Percentiles rank a stretch among this genome's conserved stretches.
Conservation (phyloP, 2,113 vertebrate genomes). For the Cyrtonyx montezumae region DNA sequence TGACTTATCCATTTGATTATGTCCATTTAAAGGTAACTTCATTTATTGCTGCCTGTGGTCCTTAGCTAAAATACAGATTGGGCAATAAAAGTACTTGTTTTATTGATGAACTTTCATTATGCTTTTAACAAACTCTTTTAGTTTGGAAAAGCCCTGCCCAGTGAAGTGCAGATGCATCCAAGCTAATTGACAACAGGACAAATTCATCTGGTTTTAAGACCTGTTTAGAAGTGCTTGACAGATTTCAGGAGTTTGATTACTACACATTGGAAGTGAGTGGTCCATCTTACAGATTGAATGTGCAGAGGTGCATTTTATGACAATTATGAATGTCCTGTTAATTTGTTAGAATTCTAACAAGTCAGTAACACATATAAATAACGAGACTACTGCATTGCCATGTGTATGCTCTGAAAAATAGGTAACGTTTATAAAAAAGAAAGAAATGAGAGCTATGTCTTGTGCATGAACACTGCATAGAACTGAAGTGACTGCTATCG, state of each 20-base stretch:
- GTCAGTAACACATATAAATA: not conserved
- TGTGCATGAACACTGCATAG: not conserved
- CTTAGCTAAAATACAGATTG: not conserved
- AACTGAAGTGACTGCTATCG: constrained; percentile 2
- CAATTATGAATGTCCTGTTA: not conserved
- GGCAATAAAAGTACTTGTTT: not conserved
- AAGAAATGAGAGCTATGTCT: not conserved
- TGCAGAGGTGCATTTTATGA: not conserved
- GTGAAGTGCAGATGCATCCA: not conserved
- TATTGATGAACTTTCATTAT: not conserved
- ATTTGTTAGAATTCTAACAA: not conserved
- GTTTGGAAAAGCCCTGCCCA: not conserved
- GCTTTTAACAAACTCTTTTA: not conserved
- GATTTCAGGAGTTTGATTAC: not conserved
- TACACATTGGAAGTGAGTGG: not conserved
- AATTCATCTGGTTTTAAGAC: not conserved
- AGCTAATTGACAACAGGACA: not conserved
- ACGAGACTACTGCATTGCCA: not conserved
- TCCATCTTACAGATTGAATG: not conserved
- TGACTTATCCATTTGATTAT: not conserved
- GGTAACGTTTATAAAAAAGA: not conserved
- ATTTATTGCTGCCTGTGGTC: not conserved
- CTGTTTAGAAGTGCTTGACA: not conserved
- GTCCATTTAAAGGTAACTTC: not conserved
- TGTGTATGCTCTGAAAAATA: not conserved